These are phyloP conservation scores for Vesta saturnalis DNA, from an alignment of 2,888 invertebrate genomes.

Conservation along the genomic window DNA sequence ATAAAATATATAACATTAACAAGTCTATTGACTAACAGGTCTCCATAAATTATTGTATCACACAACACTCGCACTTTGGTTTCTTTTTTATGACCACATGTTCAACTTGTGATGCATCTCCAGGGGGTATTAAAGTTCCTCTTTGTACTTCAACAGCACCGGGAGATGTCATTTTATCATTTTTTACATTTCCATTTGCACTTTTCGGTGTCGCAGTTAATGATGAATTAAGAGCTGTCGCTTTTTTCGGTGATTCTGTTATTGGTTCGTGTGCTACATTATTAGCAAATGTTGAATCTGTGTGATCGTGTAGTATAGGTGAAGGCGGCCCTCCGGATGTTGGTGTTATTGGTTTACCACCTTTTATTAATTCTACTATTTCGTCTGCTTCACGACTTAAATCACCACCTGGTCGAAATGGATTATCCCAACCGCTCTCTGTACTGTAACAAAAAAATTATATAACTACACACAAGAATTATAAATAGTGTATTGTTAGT, in stretches of 20 bases:
- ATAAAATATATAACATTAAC: conserved; percentile 50
- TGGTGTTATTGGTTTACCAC: conserved; percentile 86
- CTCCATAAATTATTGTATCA: conserved; percentile 77
- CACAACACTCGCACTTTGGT: conserved; percentile 95
- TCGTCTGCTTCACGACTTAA: conserved; percentile 95
- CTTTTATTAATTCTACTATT: conserved; percentile 94
- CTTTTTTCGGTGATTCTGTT: conserved; percentile 60
- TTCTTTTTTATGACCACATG: conserved; percentile 94
- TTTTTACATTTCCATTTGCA: conserved; percentile 58
- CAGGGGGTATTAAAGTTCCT: conserved; percentile 75
- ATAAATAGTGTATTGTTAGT: too few species aligned
- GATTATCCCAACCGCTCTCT: conserved; percentile 97
- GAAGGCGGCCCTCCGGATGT: conserved; percentile 69
- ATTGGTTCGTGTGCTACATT: conserved; percentile 48
- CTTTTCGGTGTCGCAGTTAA: conserved; percentile 48
- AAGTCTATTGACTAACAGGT: conserved; percentile 50
- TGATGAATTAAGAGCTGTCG: conserved; percentile 37
- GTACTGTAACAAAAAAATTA: conserved; percentile 77
- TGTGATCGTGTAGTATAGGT: conserved; percentile 66
- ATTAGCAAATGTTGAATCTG: conserved; percentile 54
- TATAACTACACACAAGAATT: not conserved
- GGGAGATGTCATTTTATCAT: conserved; percentile 63
- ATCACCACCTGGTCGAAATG: conserved; percentile 96
- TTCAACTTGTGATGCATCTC: conserved; percentile 80
- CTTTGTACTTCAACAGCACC: conserved; percentile 73